Base-by-base conservation (phyloP, 2,113 vertebrate genomes). In the Mustelus asterias region DNA sequence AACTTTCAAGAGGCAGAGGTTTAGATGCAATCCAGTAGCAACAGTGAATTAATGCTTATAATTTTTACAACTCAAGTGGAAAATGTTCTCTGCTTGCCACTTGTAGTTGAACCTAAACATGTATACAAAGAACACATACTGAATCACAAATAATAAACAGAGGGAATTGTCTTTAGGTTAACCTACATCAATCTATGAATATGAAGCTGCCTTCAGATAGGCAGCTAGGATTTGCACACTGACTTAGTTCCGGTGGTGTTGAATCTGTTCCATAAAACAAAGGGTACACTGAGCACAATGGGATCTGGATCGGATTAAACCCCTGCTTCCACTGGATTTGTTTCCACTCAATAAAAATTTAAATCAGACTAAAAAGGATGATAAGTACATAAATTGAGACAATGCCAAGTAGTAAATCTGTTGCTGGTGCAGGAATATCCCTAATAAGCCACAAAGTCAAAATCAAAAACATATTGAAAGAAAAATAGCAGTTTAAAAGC, bases 71-170 rank as follows among this genome's bases (percentile, higher is more conserved):
- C 60, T 60, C 29, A 65, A 88, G n/a, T 93, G 60, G 89, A 93
- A 93, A 93, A 93, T 93, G 18, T 93, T 11, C 60, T 65, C 60
- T 37, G 89, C 60, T 93, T 65, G 89, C 14, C 89, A 65, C n/a
- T 65, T 65, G 89, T 37, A 65, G 60, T 93, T 93, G 65, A 93
- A 65, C 89, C 60, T 37, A 65, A 93, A 65, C 89, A 93, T 93
- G 89, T 93, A 63, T 65, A 93, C 89, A 93, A 93, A 37, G 89
- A 37, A 63, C 60, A 93, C 89, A 65, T 6, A 65, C 60, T 67
- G 89, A 9, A 37, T 16, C n/a, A 65, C 33, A 65, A 63, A 67
- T 93, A 93, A 93, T n/a, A 93, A 93, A 93, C 89, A 83, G 37
- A 41, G 69, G 67, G 78, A 83, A 83, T 18, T 63, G 5, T 92